Evolutionary conservation across 2,113 vertebrate species (phyloP), one percentile per base, ranked within the genome.

Genomic region (Petroica traversi): DNA sequence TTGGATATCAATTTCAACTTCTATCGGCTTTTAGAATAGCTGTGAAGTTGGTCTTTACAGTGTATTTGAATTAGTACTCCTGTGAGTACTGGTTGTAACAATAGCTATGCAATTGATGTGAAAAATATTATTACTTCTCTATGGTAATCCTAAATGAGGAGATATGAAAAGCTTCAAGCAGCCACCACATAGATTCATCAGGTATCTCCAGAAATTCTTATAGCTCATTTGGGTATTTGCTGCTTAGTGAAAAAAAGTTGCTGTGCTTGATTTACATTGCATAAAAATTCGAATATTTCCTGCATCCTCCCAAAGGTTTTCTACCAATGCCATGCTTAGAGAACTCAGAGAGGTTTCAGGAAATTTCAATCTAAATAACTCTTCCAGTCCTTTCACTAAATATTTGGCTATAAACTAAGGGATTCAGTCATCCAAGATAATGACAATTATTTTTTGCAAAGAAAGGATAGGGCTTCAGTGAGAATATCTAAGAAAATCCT

Each of bases 231-330:
- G 48, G 5, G 4, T 5, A 24, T 84, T 73, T 84, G 52, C 34
- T 41, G 4, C 14, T 58, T 23, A 33, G 9, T 31, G 12, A 72
- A 19, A 28, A 10, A 78, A 78, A 57, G 6, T 3, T 77, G 25
- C 5, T 62, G 19, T 57, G 23, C 28, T 66, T 46, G 40, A 49
- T 22, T 19, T 4, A 1, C 1, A 19, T 2, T 84, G 14, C 11
- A 62, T 49, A 87, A 81, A 84, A 84, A 20, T 28, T n/a, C 8
- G 8, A 25, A 18, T 69, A 45, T 67, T 66, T 62, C 3, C 11
- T 8, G 6, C 5, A 25, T 16, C 3, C 9, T 74, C 31, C 12
- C 12, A 52, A 26, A 0, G 2, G 4, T 57, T 82, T 75, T 2
- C 7, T 66, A 20, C 5, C 17, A 19, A 12, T 57, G 4, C 8